A percentile compares a stretch with the other conserved stretches of the same genome.
phyloP scores from a whole-genome alignment of 2,888 invertebrate species.

The Andrena bicolor region DNA sequence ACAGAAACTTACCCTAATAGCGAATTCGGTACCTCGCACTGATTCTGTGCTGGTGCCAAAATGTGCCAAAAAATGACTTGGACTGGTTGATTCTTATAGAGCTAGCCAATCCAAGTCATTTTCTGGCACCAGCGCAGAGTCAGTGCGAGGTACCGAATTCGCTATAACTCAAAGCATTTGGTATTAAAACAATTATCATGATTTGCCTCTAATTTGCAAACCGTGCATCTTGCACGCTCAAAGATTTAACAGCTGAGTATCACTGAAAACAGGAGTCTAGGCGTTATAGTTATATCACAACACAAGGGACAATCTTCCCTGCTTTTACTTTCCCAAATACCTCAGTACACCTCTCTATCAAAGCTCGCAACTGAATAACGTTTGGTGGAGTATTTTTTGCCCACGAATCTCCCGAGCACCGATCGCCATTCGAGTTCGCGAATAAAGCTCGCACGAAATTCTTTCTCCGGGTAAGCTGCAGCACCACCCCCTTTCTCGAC shows the following conservation, averaged over 20 bases:
- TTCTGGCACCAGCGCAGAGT: no score
- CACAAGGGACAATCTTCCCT: constrained; percentile 15
- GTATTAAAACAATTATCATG: no score
- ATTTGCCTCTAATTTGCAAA: no score
- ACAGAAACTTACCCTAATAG: no score
- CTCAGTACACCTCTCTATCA: constrained; percentile 15
- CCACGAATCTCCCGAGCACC: no score
- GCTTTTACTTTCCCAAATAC: constrained; percentile 43
- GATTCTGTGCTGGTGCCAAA: no score
- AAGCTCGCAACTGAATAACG: neutral
- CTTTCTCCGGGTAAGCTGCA: constrained; percentile 42
- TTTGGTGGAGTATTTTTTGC: constrained; percentile 6
- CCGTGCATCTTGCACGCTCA: neutral
- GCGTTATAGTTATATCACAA: constrained; percentile 2
- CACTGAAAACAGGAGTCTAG: constrained; percentile 30
- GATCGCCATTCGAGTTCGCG: neutral
- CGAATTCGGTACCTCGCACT: no score
- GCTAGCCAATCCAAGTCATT: no score
- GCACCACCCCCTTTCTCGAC: constrained; percentile 43
- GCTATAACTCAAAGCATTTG: no score
- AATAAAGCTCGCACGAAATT: constrained; percentile 30
- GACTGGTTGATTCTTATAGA: no score
- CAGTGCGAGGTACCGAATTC: no score
- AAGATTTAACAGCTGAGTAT: constrained; percentile 20
- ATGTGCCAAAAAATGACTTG: no score